Conservation (phyloP, 2,113 vertebrate species). For the Verasper variegatus region DNA sequence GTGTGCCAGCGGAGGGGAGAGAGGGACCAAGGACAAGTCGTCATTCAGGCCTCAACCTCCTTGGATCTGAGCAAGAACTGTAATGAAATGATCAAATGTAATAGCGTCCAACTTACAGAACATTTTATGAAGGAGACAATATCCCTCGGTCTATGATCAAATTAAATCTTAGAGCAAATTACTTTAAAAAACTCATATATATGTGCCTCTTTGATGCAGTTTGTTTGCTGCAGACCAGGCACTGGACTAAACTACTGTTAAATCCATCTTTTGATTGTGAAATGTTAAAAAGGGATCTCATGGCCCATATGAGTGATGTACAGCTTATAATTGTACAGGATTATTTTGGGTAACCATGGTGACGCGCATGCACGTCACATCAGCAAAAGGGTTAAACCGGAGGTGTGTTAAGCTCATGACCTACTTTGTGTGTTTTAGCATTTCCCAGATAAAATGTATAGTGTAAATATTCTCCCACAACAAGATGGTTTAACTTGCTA, state of each 20-base stretch:
- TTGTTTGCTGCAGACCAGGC: too few species aligned
- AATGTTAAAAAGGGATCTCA: not conserved
- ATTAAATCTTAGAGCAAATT: not conserved
- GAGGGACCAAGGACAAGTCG: conserved; percentile 38
- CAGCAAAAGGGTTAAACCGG: not conserved
- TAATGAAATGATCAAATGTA: not conserved
- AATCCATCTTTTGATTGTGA: not conserved
- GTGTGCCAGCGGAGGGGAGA: conserved; percentile 31
- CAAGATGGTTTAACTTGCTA: not conserved
- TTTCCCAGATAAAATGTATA: not conserved
- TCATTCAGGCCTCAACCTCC: conserved; percentile 29
- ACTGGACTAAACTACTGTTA: too few species aligned
- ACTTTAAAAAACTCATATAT: not conserved
- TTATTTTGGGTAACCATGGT: not conserved
- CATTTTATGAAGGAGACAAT: too few species aligned
- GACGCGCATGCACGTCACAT: not conserved
- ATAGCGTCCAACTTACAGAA: not conserved
- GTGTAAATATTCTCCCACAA: not conserved
- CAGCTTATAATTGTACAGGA: not conserved
- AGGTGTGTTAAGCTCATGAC: not conserved
- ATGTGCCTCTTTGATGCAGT: too few species aligned
- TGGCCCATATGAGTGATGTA: not conserved
- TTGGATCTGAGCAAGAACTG: conserved; percentile 7
- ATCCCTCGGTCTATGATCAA: not conserved
- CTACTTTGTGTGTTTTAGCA: not conserved